Conservation (phyloP, 2,113 vertebrate genomes). For the Alexandromys fortis region DNA sequence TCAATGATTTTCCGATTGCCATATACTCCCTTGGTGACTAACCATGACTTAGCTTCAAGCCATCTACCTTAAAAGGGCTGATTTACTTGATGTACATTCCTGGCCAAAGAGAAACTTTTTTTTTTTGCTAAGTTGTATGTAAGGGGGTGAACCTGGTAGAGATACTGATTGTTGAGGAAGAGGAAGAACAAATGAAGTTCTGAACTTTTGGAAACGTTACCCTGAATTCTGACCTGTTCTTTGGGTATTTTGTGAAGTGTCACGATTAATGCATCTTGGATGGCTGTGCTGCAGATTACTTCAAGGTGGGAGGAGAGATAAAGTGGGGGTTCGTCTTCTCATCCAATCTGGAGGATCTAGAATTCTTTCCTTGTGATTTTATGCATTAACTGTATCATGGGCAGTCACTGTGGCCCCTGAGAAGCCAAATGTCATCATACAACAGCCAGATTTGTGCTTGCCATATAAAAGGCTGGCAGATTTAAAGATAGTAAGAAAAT, state of each 20-base stretch:
- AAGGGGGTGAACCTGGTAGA: not conserved
- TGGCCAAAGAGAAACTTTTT: not conserved
- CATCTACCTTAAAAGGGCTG: not conserved
- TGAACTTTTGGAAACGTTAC: not conserved
- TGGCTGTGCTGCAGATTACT: not conserved
- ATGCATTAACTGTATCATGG: not conserved
- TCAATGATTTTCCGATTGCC: not conserved
- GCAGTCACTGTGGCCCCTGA: not conserved
- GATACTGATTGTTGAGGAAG: not conserved
- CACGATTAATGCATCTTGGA: not conserved
- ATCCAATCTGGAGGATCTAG: not conserved
- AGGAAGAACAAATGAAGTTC: slow-evolving; percentile 11
- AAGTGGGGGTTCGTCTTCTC: not conserved
- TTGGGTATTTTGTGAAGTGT: not conserved
- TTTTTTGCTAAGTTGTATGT: not conserved
- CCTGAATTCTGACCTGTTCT: not conserved
- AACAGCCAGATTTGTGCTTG: not conserved
- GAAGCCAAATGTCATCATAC: not conserved
- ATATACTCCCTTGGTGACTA: not conserved
- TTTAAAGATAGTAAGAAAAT: not conserved
- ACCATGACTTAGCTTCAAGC: not conserved
- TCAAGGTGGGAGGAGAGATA: not conserved
- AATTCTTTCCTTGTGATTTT: not conserved
- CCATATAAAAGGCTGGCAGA: not conserved
- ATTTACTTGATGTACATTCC: not conserved